Percentiles rank a stretch among this genome's conserved stretches.
Conservation (phyloP, 2,888 invertebrate genomes). For the Pelosia muscerda region DNA sequence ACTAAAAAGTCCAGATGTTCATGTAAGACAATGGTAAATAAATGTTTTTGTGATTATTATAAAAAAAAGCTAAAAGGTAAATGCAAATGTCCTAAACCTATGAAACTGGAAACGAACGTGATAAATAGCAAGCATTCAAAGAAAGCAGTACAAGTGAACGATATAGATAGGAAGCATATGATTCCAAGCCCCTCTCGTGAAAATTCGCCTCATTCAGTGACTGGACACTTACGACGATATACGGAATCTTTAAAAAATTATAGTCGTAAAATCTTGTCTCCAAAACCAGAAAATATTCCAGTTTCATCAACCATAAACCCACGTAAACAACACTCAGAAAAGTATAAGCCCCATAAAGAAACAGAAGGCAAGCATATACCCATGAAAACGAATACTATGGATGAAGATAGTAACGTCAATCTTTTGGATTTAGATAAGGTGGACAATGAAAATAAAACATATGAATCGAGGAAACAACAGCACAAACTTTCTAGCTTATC, state of each 20-base stretch:
- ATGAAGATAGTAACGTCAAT: no score
- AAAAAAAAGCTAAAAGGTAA: background rate
- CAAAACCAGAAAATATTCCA: no score
- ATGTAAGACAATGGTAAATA: background rate
- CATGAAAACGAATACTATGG: no score
- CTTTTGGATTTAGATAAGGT: no score
- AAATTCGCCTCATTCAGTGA: background rate
- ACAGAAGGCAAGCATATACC: no score
- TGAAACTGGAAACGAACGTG: background rate
- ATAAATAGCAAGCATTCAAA: background rate
- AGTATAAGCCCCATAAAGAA: no score
- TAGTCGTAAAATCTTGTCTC: background rate
- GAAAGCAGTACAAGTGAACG: background rate
- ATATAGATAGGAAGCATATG: background rate
- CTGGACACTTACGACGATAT: background rate
- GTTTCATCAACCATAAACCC: no score
- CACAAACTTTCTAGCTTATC: no score
- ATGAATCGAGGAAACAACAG: no score
- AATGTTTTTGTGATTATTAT: background rate
- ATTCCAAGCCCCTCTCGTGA: background rate
- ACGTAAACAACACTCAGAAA: no score
- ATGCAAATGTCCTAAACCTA: no score
- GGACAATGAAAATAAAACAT: no score
- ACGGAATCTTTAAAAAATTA: background rate
- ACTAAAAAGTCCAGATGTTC: background rate